Evolutionary conservation across 2,888 invertebrate species (phyloP).

Genomic region (Daptonema setosum): DNA sequence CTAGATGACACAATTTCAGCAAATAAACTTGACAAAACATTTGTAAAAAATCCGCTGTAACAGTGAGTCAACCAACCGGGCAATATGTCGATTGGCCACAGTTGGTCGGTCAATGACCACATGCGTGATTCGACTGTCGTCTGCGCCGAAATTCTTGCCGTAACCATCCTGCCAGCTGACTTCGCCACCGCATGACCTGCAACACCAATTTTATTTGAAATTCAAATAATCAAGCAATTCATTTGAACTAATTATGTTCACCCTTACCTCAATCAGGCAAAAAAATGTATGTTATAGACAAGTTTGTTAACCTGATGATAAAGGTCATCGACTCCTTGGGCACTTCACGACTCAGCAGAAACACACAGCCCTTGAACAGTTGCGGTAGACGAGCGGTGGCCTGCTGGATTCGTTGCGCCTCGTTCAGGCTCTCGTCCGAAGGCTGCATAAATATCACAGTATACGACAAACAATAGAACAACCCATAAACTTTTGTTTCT

Average conservation of each 20-base stretch:
- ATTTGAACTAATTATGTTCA: too few species aligned
- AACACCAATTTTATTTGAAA: too few species aligned
- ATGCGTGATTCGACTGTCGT: slow-evolving; percentile 75
- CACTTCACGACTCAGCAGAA: slow-evolving; percentile 81
- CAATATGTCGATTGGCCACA: slow-evolving; percentile 10
- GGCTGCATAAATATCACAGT: too few species aligned
- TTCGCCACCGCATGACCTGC: slow-evolving; percentile 55
- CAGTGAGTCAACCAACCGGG: slow-evolving; percentile 1
- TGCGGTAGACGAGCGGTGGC: slow-evolving; percentile 52
- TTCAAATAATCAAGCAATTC: too few species aligned
- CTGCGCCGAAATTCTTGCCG: slow-evolving; percentile 40
- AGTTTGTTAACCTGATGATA: slow-evolving; percentile 56
- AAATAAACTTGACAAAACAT: too few species aligned
- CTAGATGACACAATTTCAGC: too few species aligned
- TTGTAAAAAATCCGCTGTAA: too few species aligned
- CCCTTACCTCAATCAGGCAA: too few species aligned
- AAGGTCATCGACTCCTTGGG: slow-evolving; percentile 82
- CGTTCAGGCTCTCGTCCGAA: not conserved
- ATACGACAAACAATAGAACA: too few species aligned
- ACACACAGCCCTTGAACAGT: slow-evolving; percentile 68
- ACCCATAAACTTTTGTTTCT: too few species aligned
- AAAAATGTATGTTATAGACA: too few species aligned
- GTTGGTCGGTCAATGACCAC: slow-evolving; percentile 77
- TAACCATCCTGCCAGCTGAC: slow-evolving; percentile 87
- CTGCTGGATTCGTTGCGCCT: slow-evolving; percentile 33